Base-by-base conservation (phyloP, 1,140 invertebrate genomes). In the Lamellibrachia luymesi region DNA sequence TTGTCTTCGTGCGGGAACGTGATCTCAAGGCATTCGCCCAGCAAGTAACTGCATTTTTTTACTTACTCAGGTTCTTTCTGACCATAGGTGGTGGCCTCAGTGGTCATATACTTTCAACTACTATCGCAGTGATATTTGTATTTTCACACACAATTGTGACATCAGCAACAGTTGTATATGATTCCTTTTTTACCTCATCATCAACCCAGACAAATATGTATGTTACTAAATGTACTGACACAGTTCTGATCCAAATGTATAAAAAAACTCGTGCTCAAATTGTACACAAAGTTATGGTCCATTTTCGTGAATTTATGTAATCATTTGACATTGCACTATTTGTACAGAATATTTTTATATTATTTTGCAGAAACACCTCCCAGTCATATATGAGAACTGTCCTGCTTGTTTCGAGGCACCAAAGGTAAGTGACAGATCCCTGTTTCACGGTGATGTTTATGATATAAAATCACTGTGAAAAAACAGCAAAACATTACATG, bases 1-100 rank as follows among this genome's bases (percentile, higher is more conserved):
- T 99, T 95, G 97, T 98, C 2, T 98, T 98, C 96, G 98, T 98
- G 4, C 97, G 98, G 64, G 98, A 98, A 94, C 98, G 97, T 94
- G 96, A 97, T 22, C 95, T 98, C 8, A 96, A 97, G 64, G 97
- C 97, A 90, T 98, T 98, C 96, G 97, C 97, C 5, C 97, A 97
- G 93, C 94, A 94, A 94, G 95, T 95, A 93, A 92, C 10, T 7
- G 50, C 64, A 80, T 80, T 80, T 22, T 80, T 38, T 38, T 38
- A 38, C 38, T 38, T 38, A 38, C 38, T 38, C 1, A 38, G 38
- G 38, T 38, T 38, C 38, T 38, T 38, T 38, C 38, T 38, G 38
- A 38, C 38, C 38, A 38, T 38, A 38, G 38, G 38, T 38, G 38
- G 38, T 38, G 38, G 38, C 38, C 38, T 38, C 38, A 38, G 38